These are phyloP conservation scores for Pagetopsis macropterus DNA, from an alignment of 2,797 vertebrate species.

Conservation along the genomic window DNA sequence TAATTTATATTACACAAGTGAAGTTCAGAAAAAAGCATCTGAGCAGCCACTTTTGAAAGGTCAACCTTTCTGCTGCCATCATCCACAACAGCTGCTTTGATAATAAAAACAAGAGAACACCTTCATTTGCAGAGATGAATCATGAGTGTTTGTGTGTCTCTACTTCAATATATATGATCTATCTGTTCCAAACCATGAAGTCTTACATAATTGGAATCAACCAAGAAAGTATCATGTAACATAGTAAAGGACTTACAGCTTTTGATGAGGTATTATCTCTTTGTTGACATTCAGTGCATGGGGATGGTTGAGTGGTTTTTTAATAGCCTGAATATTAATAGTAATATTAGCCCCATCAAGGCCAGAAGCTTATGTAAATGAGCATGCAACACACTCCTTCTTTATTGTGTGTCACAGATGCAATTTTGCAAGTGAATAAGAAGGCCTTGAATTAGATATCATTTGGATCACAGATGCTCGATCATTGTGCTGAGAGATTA, in stretches of 20 bases:
- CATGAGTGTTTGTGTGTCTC: conserved; percentile 22
- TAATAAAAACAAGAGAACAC: background rate
- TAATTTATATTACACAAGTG: background rate
- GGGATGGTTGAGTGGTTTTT: background rate
- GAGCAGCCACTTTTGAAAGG: conserved; percentile 7
- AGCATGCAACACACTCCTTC: background rate
- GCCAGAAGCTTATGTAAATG: conserved; percentile 3
- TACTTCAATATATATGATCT: conserved; percentile 10
- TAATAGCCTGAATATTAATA: conserved; percentile 2
- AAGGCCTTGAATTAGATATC: background rate
- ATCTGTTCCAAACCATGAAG: conserved; percentile 14
- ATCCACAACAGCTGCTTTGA: conserved; percentile 7
- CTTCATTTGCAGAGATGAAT: background rate
- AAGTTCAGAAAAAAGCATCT: background rate
- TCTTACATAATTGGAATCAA: conserved; percentile 39
- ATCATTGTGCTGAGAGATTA: background rate
- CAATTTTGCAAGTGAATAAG: background rate
- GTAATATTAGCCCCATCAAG: background rate
- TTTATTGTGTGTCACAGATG: background rate
- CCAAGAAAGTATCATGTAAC: conserved; percentile 37
- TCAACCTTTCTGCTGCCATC: conserved; percentile 26
- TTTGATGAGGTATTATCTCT: conserved; percentile 12
- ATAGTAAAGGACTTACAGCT: conserved; percentile 21
- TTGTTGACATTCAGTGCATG: conserved; percentile 24
- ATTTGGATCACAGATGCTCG: background rate